Evolutionary conservation across 2,113 vertebrate genomes (phyloP), one percentile per base, ranked within the genome.

Genomic region (Malurus cyaneus): DNA sequence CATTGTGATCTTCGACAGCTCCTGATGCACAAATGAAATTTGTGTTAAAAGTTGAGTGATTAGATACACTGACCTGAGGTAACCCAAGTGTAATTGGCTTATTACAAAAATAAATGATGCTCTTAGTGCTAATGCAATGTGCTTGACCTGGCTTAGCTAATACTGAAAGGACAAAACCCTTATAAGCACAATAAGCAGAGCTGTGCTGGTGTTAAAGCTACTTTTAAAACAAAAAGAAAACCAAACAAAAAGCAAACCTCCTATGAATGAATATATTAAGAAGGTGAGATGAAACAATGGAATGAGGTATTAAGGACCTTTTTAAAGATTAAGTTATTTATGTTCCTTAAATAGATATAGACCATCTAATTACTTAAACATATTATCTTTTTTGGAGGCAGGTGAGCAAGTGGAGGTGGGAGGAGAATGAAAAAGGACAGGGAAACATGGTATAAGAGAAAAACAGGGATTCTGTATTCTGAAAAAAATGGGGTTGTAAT

Each of bases 1-100:
- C 99, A 99, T 99, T 42, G 99, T 99, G 95, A 99, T 99, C 98
- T 99, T 99, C 47, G 99, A 99, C 62, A 99, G 41, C 95, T 99
- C 99, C 99, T 99, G 95, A 80, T 70, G 88, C 41, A 54, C 94
- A 81, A 94, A 84, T 93, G 91, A 88, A 89, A 86, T 24, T 36
- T 5, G n/a, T 57, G 50, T 96, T 84, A 77, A 28, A 80, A 61
- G 24, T 1, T 52, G n/a, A 46, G 32, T 6, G 44, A 36, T 29
- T 60, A 78, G 32, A 78, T 41, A 46, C 5, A 1, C 36, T 49
- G 62, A 64, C 94, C 81, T 8, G 2, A 39, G 59, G 52, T 86
- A 88, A 74, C 76, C 88, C 64, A 8, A 36, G 52, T 2, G 12
- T 83, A 95, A 96, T 44, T 72, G 80, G 89, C 78, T 96, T 93